Percentiles rank a stretch among this genome's conserved stretches.
phyloP scores from a whole-genome alignment of 2,888 invertebrate species.

The Phrixothrix hirtus region DNA sequence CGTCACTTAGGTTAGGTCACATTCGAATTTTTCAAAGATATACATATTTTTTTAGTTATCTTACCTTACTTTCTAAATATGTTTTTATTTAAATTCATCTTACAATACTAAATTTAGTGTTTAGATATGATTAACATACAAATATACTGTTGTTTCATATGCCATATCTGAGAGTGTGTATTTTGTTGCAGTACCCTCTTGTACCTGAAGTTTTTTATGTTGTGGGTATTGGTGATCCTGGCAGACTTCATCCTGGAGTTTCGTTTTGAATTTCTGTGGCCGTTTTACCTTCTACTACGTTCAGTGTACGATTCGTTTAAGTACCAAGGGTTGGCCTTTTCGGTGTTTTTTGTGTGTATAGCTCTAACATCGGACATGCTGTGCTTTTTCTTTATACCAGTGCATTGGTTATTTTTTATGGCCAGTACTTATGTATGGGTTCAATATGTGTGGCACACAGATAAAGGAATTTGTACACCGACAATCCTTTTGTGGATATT shows the following conservation, averaged over 20 bases:
- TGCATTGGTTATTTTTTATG: constrained; percentile 96
- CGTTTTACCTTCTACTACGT: constrained; percentile 94
- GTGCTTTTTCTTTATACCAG: constrained; percentile 98
- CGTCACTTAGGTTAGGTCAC: constrained; percentile 22
- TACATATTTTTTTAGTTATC: too few species aligned
- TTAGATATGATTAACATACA: too few species aligned
- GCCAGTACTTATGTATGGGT: constrained; percentile 99
- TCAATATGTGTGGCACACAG: constrained; percentile 97
- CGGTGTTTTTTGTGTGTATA: constrained; percentile 96
- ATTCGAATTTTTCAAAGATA: background rate
- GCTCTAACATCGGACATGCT: constrained; percentile 97
- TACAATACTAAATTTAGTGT: too few species aligned
- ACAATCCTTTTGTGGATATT: constrained; percentile 92
- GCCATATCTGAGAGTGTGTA: too few species aligned
- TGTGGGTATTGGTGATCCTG: constrained; percentile 93
- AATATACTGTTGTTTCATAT: background rate
- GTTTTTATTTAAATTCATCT: too few species aligned
- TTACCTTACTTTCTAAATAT: too few species aligned
- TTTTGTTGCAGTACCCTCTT: constrained; percentile 81
- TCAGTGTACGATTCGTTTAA: constrained; percentile 97
- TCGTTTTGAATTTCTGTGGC: constrained; percentile 99
- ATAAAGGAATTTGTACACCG: constrained; percentile 90
- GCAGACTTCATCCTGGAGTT: constrained; percentile 97
- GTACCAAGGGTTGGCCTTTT: constrained; percentile 97
- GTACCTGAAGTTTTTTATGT: constrained; percentile 92